Evolutionary conservation across 2,888 invertebrate genomes (phyloP).

Genomic region (Helleia helle): DNA sequence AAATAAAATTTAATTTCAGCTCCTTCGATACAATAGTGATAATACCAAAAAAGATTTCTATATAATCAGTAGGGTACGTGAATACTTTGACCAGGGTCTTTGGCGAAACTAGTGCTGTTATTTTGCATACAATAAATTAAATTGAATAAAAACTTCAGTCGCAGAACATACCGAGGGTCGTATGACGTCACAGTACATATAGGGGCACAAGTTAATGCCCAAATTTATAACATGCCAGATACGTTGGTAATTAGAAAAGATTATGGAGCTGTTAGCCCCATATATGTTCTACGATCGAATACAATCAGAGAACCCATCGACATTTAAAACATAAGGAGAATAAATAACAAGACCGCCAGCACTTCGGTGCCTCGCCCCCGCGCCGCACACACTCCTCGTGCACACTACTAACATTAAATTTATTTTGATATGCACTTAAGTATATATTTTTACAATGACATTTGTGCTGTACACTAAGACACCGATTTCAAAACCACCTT

Average conservation of each 20-base stretch:
- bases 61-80: neutral
- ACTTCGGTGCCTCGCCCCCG: neutral
- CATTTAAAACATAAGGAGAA: neutral
- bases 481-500: slow-evolving; percentile 1
- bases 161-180: neutral
- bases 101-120: slow-evolving; percentile 10
- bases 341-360: slow-evolving; percentile 6
- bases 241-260: too few species aligned
- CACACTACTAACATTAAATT: slow-evolving; percentile 58
- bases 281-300: too few species aligned
- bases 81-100: slow-evolving; percentile 9
- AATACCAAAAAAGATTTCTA: neutral
- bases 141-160: neutral
- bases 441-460: slow-evolving; percentile 62
- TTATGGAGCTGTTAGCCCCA: too few species aligned
- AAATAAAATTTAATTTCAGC: slow-evolving; percentile 23
- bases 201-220: too few species aligned
- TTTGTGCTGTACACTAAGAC: slow-evolving; percentile 65
- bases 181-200: slow-evolving; percentile 3
- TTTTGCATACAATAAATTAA: slow-evolving; percentile 4
- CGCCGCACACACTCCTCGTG: slow-evolving; percentile 21
- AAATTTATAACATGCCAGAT: too few species aligned
- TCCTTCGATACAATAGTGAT: slow-evolving; percentile 4
- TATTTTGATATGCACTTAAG: slow-evolving; percentile 70
- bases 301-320: neutral